Base-by-base conservation (phyloP, 2,797 vertebrate species). In the Semaprochilodus insignis region DNA sequence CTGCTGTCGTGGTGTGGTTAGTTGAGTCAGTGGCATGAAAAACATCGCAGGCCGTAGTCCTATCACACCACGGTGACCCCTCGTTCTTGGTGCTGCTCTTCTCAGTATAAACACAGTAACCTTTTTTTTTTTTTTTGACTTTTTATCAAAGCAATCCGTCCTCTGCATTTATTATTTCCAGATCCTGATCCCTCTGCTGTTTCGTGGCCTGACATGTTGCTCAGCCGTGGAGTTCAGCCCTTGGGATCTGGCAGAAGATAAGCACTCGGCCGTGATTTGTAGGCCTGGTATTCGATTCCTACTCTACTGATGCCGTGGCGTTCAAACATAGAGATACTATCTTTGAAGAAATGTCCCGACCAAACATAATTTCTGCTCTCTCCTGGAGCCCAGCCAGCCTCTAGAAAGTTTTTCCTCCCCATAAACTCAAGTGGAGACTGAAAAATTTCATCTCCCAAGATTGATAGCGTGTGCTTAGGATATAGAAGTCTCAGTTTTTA, bases 251-350 rank as follows among this genome's bases (percentile, higher is more conserved):
- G 88, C 88, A 88, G 74, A 74, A 87, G 89, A 90, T 89, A 89
- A 87, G 90, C 85, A 85, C 83, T 88, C 85, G 83, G 86, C 86
- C 69, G 83, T 94, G 93, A 95, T 94, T 94, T 95, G 91, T 91
- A 89, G 86, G 88, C 85, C 78, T 77, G 82, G 83, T 89, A 89
- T 93, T 93, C 87, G 87, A 90, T 90, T 91, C 87, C 87, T 88
- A 89, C 90, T 90, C 84, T 90, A 90, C 89, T 80, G 87, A 93
- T 92, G 90, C 89, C 83, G 85, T 87, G 85, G 87, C 86, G 69
- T 88, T 91, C 82, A 89, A 91, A 91, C 89, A 86, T 80, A 70
- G 85, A 94, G 93, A 95, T 94, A 90, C 85, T 89, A 94, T 95
- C 93, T 93, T 91, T 93, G 90, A 94, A 91, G 93, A 90, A 93